phyloP scores from a whole-genome alignment of 1,140 invertebrate genomes.

The Notospermus geniculatus region DNA sequence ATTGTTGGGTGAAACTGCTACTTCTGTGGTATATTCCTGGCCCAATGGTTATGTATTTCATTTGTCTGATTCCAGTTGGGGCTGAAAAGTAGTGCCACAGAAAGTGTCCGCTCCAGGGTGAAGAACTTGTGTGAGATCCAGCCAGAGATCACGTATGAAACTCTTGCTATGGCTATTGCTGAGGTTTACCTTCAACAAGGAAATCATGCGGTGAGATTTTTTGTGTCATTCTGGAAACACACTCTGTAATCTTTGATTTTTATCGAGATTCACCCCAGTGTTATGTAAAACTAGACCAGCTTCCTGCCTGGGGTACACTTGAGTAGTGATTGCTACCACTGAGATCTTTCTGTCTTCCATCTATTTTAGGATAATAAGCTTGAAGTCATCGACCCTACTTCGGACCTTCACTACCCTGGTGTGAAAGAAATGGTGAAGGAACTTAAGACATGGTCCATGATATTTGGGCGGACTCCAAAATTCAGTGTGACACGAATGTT shows the following conservation, averaged over 20 bases:
- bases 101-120: conserved; percentile 71
- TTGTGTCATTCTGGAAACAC: conserved; percentile 59
- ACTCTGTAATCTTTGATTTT: conserved; percentile 65
- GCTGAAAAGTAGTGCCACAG: conserved; percentile 77
- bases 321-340: too few relatives aligned
- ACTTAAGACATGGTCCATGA: conserved; percentile 82
- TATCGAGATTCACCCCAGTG: neutral
- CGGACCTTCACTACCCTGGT: conserved; percentile 79
- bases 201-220: conserved; percentile 12
- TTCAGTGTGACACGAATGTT: conserved; percentile 62
- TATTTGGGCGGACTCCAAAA: conserved; percentile 81
- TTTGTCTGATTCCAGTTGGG: conserved; percentile 54
- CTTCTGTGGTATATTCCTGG: too few relatives aligned
- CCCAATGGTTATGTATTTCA: neutral
- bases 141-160: conserved; percentile 66
- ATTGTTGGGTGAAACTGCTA: too few relatives aligned
- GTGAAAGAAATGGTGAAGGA: conserved; percentile 65
- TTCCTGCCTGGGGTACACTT: too few relatives aligned
- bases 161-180: conserved; percentile 54
- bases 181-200: conserved; percentile 64
- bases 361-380: conserved; percentile 12
- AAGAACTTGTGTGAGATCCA: conserved; percentile 75
- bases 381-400: conserved; percentile 82
- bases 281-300: neutral
- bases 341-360: conserved; percentile 4